phyloP scores from a whole-genome alignment of 2,113 vertebrate genomes.

The Acrocephalus kingi region DNA sequence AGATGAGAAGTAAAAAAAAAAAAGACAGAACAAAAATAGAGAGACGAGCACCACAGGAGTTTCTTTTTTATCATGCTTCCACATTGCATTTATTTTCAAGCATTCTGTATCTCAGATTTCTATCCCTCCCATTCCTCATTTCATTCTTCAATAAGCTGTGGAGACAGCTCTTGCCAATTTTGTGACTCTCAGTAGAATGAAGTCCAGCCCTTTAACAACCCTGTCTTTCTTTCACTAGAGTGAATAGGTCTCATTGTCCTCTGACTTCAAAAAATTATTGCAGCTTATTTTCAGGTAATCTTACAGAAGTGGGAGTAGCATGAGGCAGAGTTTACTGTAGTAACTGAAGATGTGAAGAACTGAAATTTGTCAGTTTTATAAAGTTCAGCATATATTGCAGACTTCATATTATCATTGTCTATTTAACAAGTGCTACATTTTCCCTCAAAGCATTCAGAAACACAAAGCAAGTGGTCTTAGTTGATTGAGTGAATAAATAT shows the following conservation, averaged over 20 bases:
- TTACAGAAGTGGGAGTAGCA: background rate
- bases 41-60: background rate
- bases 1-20: background rate
- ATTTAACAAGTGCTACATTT: background rate
- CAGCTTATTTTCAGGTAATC: background rate
- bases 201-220: background rate
- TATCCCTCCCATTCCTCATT: background rate
- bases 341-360: background rate
- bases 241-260: background rate
- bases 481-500: background rate
- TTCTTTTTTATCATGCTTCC: conserved; percentile 4
- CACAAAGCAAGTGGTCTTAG: background rate
- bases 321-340: background rate
- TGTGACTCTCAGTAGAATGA: background rate
- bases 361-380: background rate
- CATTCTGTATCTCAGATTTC: background rate
- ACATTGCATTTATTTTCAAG: conserved; percentile 9
- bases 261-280: background rate
- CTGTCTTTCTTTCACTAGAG: background rate
- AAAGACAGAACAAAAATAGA: background rate
- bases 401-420: background rate
- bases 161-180: conserved; percentile 1
- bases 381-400: background rate
- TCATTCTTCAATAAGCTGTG: conserved; percentile 23
- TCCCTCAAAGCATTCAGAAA: background rate